phyloP scores from a whole-genome alignment of 2,113 vertebrate species.

The Pipa parva region DNA sequence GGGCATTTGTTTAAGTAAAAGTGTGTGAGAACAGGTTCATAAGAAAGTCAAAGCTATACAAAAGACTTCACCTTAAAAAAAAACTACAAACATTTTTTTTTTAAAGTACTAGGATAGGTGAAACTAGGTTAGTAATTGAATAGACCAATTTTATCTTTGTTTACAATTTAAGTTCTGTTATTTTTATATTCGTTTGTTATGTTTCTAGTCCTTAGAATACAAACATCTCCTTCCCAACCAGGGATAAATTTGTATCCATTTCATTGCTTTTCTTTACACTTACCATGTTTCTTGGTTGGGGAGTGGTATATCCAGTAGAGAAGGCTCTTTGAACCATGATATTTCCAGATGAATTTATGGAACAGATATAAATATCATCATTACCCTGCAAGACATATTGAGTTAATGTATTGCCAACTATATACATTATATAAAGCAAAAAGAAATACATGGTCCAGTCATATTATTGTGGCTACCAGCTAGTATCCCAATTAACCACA shows the following conservation, averaged over 20 bases:
- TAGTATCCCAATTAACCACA: background rate
- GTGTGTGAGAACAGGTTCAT: too few relatives aligned
- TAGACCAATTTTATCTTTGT: too few relatives aligned
- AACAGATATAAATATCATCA: constrained; percentile 70
- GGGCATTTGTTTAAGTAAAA: too few relatives aligned
- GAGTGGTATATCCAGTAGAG: constrained; percentile 50
- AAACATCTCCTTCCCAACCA: too few relatives aligned
- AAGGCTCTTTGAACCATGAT: constrained; percentile 55
- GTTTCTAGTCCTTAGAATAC: too few relatives aligned
- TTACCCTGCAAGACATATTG: constrained; percentile 54
- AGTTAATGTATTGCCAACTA: background rate
- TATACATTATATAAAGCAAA: background rate
- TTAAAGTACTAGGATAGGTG: too few relatives aligned
- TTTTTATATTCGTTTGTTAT: too few relatives aligned
- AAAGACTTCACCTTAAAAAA: too few relatives aligned
- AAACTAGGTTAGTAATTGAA: too few relatives aligned
- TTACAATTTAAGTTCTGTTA: too few relatives aligned
- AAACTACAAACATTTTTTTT: too few relatives aligned
- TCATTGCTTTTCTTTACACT: background rate
- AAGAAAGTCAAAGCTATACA: too few relatives aligned
- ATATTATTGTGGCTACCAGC: background rate
- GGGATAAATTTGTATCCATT: background rate
- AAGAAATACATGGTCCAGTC: background rate
- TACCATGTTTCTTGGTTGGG: constrained; percentile 31
- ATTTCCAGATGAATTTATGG: constrained; percentile 9